Evolutionary conservation across 2,888 invertebrate species (phyloP).

Genomic region (Emmelina monodactyla): DNA sequence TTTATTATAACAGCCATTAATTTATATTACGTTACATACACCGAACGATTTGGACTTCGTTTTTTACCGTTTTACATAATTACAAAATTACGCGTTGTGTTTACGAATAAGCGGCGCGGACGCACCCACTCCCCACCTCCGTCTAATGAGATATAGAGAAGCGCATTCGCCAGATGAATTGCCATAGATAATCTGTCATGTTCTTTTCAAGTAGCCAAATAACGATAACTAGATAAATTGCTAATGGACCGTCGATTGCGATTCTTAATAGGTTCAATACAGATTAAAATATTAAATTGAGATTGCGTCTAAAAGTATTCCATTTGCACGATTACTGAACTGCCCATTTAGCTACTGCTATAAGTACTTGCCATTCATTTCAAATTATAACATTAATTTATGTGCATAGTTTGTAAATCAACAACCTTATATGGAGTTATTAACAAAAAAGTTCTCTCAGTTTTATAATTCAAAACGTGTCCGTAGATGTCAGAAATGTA

Average conservation of each 20-base stretch:
- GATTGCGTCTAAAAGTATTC: neutral
- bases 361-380: neutral
- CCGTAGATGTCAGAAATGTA: constrained; percentile 18
- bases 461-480: constrained; percentile 2
- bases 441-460: neutral
- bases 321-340: neutral
- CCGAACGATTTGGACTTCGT: constrained; percentile 45
- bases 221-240: constrained; percentile 32
- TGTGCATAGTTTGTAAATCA: neutral
- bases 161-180: constrained; percentile 44
- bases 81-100: constrained; percentile 57
- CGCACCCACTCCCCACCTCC: constrained; percentile 39
- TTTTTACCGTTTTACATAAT: constrained; percentile 61
- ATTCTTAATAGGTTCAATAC: constrained; percentile 20
- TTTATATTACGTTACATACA: constrained; percentile 58
- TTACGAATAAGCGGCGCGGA: constrained; percentile 35
- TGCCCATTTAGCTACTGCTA: neutral
- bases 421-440: neutral
- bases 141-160: constrained; percentile 41
- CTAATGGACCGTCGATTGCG: constrained; percentile 37
- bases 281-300: neutral
- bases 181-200: constrained; percentile 48
- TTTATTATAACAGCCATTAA: constrained; percentile 53
- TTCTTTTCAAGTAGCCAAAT: constrained; percentile 45
- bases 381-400: neutral